Conservation (phyloP, 2,113 vertebrate species). For the Chaetodon auriga region DNA sequence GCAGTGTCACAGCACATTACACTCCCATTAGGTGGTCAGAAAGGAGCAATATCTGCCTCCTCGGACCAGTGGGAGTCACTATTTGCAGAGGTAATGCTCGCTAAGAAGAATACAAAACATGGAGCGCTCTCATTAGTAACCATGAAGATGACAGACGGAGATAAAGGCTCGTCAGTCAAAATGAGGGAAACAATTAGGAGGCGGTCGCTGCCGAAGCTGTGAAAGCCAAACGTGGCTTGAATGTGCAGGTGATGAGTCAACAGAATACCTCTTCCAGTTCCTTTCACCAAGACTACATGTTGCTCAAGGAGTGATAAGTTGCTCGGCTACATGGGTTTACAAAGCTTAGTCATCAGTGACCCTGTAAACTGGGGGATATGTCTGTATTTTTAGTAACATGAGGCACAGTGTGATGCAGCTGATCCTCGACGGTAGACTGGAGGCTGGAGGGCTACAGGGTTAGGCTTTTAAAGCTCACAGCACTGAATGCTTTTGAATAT, state of each 20-base stretch:
- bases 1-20: conserved; percentile 78
- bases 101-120: conserved; percentile 35
- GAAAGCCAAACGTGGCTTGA: conserved; percentile 31
- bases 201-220: conserved; percentile 8
- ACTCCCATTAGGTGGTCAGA: conserved; percentile 71
- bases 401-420: conserved; percentile 34
- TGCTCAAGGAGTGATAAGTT: conserved; percentile 54
- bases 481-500: conserved; percentile 28
- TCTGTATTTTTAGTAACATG: conserved; percentile 70
- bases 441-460: conserved; percentile 30
- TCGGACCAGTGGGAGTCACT: conserved; percentile 18
- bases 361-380: conserved; percentile 55
- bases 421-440: conserved; percentile 44
- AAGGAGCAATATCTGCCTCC: conserved; percentile 64
- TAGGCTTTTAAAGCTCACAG: conserved; percentile 29
- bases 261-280: conserved; percentile 34
- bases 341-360: conserved; percentile 61
- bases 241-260: conserved; percentile 50
- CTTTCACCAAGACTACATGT: conserved; percentile 26
- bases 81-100: conserved; percentile 50
- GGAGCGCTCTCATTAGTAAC: conserved; percentile 32
- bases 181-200: conserved; percentile 25
- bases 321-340: conserved; percentile 42
- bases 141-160: conserved; percentile 17
- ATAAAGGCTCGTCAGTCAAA: conserved; percentile 22